A percentile compares a stretch with the other conserved stretches of the same genome.
Evolutionary conservation across 2,888 invertebrate genomes (phyloP).

Genomic region (Zele albiditarsus): DNA sequence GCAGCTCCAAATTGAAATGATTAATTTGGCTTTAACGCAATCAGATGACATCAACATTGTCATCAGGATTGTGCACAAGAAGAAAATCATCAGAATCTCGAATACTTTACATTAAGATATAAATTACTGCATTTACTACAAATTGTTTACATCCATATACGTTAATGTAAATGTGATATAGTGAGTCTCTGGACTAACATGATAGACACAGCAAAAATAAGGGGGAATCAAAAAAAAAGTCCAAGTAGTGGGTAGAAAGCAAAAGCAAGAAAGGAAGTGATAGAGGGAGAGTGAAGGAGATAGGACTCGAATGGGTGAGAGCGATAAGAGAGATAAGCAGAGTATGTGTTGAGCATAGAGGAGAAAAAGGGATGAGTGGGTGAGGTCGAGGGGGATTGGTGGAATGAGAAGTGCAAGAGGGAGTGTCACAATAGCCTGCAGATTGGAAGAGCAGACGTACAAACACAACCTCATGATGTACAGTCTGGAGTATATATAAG

Average conservation of each 20-base stretch:
- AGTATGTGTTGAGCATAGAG: conserved; percentile 20
- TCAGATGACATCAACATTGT: no score
- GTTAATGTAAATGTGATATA: neutral
- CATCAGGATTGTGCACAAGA: no score
- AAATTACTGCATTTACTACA: no score
- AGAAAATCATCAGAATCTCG: no score
- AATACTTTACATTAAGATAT: no score
- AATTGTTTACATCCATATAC: neutral
- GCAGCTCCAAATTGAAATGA: no score
- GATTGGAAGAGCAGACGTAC: conserved; percentile 70
- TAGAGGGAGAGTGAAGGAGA: conserved; percentile 15
- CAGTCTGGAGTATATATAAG: conserved; percentile 53
- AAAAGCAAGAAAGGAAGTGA: conserved; percentile 16
- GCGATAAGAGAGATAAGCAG: conserved; percentile 14
- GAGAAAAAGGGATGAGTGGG: conserved; percentile 31
- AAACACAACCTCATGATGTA: conserved; percentile 59
- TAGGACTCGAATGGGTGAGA: conserved; percentile 6
- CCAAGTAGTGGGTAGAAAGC: neutral
- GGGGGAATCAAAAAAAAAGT: neutral
- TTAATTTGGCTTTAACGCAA: no score
- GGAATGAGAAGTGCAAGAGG: conserved; percentile 41
- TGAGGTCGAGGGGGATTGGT: conserved; percentile 32
- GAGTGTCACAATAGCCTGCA: conserved; percentile 62
- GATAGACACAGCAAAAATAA: conserved; percentile 14
- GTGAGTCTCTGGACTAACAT: neutral